Conservation (phyloP, 2,888 invertebrate species). For the Plusia festucae region DNA sequence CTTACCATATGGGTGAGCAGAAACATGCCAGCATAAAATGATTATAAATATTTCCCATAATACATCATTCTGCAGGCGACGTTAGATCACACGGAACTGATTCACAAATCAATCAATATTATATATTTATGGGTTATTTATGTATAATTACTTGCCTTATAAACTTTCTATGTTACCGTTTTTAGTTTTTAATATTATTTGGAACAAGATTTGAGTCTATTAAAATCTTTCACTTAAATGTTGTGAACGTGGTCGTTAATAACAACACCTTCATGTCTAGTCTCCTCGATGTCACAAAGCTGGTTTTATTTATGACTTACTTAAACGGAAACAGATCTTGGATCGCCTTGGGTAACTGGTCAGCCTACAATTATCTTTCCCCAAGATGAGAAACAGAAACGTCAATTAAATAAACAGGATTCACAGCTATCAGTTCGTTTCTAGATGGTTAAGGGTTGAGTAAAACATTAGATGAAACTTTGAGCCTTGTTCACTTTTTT, state of each 20-base stretch:
- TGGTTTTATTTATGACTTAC: not conserved
- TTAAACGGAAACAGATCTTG: not conserved
- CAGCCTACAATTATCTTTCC: not conserved
- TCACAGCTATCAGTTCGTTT: not conserved
- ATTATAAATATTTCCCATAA: not conserved
- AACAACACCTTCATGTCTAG: not conserved
- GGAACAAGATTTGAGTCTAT: too few species aligned
- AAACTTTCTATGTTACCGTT: too few species aligned
- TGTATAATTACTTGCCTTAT: too few species aligned
- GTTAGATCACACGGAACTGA: not conserved
- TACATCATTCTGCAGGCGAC: not conserved
- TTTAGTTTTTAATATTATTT: too few species aligned
- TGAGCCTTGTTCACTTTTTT: too few species aligned
- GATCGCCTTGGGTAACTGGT: not conserved
- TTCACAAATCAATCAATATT: not conserved
- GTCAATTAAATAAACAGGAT: slow-evolving; percentile 9
- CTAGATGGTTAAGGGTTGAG: not conserved
- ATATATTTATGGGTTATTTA: too few species aligned
- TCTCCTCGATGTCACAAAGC: not conserved
- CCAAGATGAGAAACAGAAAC: not conserved
- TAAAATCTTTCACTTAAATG: too few species aligned
- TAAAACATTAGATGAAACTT: not conserved
- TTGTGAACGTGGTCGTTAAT: too few species aligned
- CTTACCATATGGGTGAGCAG: not conserved
- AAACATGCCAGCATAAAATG: not conserved